Conservation (phyloP, 2,797 vertebrate genomes). For the Lepidocolaptes lacrymiger region DNA sequence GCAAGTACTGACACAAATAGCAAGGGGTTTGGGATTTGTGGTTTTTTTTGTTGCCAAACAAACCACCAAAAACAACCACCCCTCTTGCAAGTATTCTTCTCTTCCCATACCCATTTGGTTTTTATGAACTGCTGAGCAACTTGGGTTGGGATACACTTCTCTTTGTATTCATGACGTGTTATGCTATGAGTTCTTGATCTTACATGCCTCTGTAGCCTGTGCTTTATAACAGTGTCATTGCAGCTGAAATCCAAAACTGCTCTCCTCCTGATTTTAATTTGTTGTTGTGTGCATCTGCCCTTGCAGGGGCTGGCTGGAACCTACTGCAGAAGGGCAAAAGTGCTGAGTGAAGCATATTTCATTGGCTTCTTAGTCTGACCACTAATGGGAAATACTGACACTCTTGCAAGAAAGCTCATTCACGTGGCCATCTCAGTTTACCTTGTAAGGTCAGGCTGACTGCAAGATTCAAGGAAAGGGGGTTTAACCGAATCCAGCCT, state of each 20-base stretch:
- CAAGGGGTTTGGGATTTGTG: fast-evolving
- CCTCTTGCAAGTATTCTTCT: not conserved
- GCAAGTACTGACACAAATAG: not conserved
- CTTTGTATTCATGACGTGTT: not conserved
- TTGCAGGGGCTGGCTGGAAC: not conserved
- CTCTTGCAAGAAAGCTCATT: not conserved
- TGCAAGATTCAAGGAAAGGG: not conserved
- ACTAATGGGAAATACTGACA: not conserved
- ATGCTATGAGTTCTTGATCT: not conserved
- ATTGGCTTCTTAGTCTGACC: not conserved
- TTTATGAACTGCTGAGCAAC: not conserved
- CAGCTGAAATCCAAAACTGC: not conserved
- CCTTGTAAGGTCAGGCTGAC: not conserved
- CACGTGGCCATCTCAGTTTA: fast-evolving
- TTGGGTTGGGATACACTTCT: not conserved
- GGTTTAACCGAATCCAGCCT: not conserved
- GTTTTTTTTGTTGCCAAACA: not conserved
- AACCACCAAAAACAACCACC: not conserved
- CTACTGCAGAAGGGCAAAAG: not conserved
- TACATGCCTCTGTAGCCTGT: not conserved
- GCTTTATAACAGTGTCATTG: not conserved
- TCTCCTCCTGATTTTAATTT: not conserved
- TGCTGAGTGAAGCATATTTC: not conserved
- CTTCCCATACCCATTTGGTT: not conserved
- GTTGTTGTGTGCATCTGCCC: not conserved